Evolutionary conservation across 2,888 invertebrate genomes (phyloP).

Genomic region (Hylaea fasciaria): DNA sequence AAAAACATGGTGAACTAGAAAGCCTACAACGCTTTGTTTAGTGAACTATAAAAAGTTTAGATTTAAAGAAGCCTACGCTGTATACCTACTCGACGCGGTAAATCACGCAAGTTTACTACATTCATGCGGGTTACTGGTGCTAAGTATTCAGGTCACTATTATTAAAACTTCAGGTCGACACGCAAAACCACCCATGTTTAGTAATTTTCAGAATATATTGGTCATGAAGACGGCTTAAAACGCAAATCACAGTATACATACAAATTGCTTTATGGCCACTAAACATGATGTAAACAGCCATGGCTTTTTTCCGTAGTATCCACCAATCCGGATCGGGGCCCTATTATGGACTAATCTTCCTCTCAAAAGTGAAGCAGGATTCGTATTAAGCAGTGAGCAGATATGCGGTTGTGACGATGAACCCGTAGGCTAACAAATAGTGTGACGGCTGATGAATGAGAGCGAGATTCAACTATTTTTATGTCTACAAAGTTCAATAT

Average conservation of each 20-base stretch:
- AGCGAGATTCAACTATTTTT: no score
- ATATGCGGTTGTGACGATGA: no score
- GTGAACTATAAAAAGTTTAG: constrained; percentile 4
- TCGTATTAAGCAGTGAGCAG: no score
- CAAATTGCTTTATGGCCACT: background rate
- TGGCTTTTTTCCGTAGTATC: no score
- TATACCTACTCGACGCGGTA: constrained; percentile 36
- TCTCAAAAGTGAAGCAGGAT: no score
- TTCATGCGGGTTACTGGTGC: constrained; percentile 43
- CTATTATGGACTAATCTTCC: no score
- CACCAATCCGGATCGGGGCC: no score
- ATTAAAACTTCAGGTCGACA: constrained; percentile 62
- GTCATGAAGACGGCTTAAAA: constrained; percentile 19
- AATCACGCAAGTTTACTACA: constrained; percentile 53
- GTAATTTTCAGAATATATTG: constrained; percentile 52
- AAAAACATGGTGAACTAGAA: no score
- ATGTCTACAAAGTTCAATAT: no score
- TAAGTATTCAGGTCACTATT: constrained; percentile 68
- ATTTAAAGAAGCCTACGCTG: constrained; percentile 30
- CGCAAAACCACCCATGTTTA: constrained; percentile 57
- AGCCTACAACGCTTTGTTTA: no score
- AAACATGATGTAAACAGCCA: background rate
- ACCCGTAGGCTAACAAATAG: no score
- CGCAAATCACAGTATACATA: background rate
- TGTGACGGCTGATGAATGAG: no score